A percentile compares a stretch with the other conserved stretches of the same genome.
These are phyloP conservation scores for Osmerus mordax DNA, from an alignment of 2,113 vertebrate species.

Conservation along the genomic window DNA sequence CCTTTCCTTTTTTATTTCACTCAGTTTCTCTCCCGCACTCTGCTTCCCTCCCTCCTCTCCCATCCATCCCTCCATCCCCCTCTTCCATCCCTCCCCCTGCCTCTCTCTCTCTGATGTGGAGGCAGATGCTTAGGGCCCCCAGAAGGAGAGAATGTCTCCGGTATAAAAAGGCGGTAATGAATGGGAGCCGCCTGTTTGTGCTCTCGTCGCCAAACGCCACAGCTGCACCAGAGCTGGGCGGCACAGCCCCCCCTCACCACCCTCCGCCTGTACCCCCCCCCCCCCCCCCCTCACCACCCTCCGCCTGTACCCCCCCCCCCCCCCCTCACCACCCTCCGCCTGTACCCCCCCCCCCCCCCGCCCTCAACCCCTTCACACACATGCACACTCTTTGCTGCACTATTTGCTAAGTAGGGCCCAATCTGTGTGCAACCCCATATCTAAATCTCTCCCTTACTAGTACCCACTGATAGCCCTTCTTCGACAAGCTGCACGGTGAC, in stretches of 20 bases:
- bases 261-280: background rate
- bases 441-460: conserved; percentile 17
- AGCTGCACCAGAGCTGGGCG: conserved; percentile 63
- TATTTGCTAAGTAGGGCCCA: too few relatives aligned
- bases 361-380: conserved; percentile 41
- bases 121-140: conserved; percentile 68
- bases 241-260: conserved; percentile 35
- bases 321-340: conserved; percentile 4
- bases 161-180: conserved; percentile 71
- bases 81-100: conserved; percentile 10
- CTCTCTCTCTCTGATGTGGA: conserved; percentile 48
- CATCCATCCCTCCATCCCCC: conserved; percentile 20
- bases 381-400: background rate
- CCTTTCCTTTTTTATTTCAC: conserved; percentile 39
- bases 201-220: conserved; percentile 60
- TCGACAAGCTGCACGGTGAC: too few relatives aligned
- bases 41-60: conserved; percentile 24
- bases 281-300: conserved; percentile 7
- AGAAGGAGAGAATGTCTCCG: conserved; percentile 60
- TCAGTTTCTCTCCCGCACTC: conserved; percentile 40
- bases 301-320: background rate
- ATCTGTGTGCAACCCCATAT: conserved; percentile 30
- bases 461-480: conserved; percentile 24
- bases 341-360: conserved; percentile 1
- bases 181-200: conserved; percentile 68